Percentiles rank a stretch among this genome's conserved stretches.
These are phyloP conservation scores for Patella caerulea DNA, from an alignment of 2,888 invertebrate genomes.

Conservation along the genomic window DNA sequence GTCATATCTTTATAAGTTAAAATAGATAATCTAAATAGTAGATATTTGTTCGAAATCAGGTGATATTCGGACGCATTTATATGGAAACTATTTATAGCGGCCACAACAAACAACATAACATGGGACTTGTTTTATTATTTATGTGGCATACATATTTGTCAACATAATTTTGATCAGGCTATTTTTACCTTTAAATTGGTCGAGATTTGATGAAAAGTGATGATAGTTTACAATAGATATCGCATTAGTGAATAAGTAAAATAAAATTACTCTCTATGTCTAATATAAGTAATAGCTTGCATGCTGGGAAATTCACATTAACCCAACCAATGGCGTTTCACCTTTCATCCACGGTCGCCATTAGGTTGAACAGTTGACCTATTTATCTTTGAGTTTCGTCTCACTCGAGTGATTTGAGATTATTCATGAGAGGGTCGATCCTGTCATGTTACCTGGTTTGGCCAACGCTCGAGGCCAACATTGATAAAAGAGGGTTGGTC, in stretches of 20 bases:
- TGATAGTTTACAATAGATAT: background rate
- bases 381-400: no score
- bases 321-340: background rate
- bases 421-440: background rate
- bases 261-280: background rate
- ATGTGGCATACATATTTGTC: no score
- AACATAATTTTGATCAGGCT: no score
- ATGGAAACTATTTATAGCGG: no score
- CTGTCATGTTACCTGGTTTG: conserved; percentile 1
- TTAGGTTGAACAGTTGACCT: no score
- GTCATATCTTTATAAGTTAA: no score
- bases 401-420: background rate
- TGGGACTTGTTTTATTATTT: no score
- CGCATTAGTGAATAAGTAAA: background rate
- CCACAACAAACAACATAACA: no score
- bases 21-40: no score
- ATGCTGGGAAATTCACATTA: conserved; percentile 3
- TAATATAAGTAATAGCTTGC: background rate
- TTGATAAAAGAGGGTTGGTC: conserved; percentile 8
- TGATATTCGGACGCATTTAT: no score
- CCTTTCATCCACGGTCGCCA: background rate
- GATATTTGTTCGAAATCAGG: no score
- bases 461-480: conserved; percentile 7
- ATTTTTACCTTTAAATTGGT: no score
- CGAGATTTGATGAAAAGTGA: background rate